Evolutionary conservation across 2,797 vertebrate species (phyloP).

Genomic region (Schizopygopsis pylzovi): DNA sequence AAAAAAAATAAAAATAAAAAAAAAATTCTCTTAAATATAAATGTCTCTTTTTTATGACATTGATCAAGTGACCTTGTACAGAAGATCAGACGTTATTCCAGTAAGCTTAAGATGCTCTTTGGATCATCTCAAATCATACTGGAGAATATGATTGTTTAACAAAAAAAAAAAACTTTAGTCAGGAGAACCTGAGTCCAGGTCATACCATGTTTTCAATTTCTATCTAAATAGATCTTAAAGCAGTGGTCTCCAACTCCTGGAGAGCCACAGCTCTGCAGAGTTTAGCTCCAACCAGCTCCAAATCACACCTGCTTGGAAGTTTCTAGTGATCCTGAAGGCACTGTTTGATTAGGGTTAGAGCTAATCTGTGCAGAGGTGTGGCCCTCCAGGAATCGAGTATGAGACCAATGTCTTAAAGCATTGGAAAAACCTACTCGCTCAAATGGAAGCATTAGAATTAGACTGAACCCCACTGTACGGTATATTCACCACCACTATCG

Average conservation of each 20-base stretch:
- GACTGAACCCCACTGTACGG: not conserved
- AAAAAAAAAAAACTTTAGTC: not conserved
- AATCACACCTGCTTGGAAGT: too few relatives aligned
- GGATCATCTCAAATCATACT: slow-evolving; percentile 5
- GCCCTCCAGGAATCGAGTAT: too few relatives aligned
- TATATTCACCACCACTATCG: not conserved
- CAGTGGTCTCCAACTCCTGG: not conserved
- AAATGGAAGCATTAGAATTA: not conserved
- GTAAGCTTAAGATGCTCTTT: not conserved
- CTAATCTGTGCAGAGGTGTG: too few relatives aligned
- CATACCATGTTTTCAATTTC: not conserved
- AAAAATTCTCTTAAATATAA: too few relatives aligned
- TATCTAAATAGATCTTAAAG: not conserved
- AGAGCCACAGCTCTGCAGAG: too few relatives aligned
- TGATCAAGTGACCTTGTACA: not conserved
- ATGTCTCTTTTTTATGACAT: not conserved
- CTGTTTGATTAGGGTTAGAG: too few relatives aligned
- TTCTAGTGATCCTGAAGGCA: too few relatives aligned
- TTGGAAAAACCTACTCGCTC: not conserved
- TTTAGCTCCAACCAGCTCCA: too few relatives aligned
- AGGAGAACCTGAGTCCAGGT: not conserved
- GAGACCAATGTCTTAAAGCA: too few relatives aligned
- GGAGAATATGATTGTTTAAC: not conserved
- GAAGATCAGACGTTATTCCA: not conserved
- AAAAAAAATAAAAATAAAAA: too few relatives aligned